Evolutionary conservation across 2,888 invertebrate genomes (phyloP).

Genomic region (Venusia cambrica): DNA sequence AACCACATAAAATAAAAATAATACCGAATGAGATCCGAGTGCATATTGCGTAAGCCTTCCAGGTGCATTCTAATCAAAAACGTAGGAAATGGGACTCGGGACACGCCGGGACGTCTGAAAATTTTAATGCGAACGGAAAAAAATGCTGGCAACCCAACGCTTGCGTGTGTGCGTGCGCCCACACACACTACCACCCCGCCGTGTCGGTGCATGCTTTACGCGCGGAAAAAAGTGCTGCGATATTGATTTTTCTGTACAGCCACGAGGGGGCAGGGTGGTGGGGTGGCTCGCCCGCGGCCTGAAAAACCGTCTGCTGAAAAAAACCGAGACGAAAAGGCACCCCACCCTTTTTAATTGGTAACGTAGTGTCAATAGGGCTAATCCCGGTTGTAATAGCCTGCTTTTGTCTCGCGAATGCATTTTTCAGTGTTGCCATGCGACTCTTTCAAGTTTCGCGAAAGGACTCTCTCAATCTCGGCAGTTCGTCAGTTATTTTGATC

Average conservation of each 20-base stretch:
- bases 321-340: slow-evolving; percentile 80
- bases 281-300: slow-evolving; percentile 71
- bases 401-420: slow-evolving; percentile 76
- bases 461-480: neutral
- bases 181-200: slow-evolving; percentile 49
- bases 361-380: slow-evolving; percentile 81
- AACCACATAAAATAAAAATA: slow-evolving; percentile 24
- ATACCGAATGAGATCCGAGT: slow-evolving; percentile 14
- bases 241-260: slow-evolving; percentile 81
- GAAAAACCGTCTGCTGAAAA: slow-evolving; percentile 81
- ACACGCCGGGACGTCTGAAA: slow-evolving; percentile 47
- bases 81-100: no score
- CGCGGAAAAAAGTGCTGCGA: slow-evolving; percentile 82
- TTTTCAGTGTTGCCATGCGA: slow-evolving; percentile 71
- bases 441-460: slow-evolving; percentile 22
- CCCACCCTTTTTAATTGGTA: slow-evolving; percentile 81
- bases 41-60: slow-evolving; percentile 50
- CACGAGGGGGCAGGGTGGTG: slow-evolving; percentile 51
- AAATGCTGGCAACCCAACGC: slow-evolving; percentile 61
- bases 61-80: slow-evolving; percentile 65
- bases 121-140: slow-evolving; percentile 64
- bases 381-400: slow-evolving; percentile 74
- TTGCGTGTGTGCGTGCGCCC: slow-evolving; percentile 51
- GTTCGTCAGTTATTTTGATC: no score
- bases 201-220: slow-evolving; percentile 81